These are phyloP conservation scores for Stenoptilia bipunctidactyla DNA, from an alignment of 2,888 invertebrate species.

Conservation along the genomic window DNA sequence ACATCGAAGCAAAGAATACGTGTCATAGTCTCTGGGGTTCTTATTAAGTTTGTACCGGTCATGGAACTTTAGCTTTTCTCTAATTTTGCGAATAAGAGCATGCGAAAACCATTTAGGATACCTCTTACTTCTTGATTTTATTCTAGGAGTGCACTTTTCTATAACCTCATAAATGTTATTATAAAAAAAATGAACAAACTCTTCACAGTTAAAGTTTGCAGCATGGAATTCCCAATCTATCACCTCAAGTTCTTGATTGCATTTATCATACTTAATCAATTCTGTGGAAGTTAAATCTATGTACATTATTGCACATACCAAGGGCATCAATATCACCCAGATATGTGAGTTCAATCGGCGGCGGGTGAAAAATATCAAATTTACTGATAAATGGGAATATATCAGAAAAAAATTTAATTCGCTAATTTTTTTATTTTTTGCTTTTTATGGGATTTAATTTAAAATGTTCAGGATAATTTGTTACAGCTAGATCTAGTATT, in stretches of 20 bases:
- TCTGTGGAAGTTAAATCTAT: background rate
- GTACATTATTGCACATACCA: background rate
- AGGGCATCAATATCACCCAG: background rate
- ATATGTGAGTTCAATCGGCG: background rate
- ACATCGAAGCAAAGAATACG: background rate
- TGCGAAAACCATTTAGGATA: background rate
- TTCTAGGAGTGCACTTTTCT: background rate
- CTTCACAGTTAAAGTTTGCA: background rate
- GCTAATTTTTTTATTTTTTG: no score
- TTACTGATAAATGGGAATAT: background rate
- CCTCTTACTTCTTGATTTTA: background rate
- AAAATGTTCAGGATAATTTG: background rate
- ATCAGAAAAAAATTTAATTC: no score
- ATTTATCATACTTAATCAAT: background rate
- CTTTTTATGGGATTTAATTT: background rate
- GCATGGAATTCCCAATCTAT: background rate
- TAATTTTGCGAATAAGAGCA: background rate
- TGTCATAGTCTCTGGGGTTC: background rate
- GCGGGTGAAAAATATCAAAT: background rate
- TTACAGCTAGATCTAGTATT: background rate
- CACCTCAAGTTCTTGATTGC: background rate
- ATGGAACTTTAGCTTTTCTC: background rate
- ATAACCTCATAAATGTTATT: background rate
- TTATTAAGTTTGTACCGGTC: background rate
- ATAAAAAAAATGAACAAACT: background rate